These are phyloP conservation scores for Mirounga angustirostris DNA, from an alignment of 2,113 vertebrate genomes.

Conservation along the genomic window DNA sequence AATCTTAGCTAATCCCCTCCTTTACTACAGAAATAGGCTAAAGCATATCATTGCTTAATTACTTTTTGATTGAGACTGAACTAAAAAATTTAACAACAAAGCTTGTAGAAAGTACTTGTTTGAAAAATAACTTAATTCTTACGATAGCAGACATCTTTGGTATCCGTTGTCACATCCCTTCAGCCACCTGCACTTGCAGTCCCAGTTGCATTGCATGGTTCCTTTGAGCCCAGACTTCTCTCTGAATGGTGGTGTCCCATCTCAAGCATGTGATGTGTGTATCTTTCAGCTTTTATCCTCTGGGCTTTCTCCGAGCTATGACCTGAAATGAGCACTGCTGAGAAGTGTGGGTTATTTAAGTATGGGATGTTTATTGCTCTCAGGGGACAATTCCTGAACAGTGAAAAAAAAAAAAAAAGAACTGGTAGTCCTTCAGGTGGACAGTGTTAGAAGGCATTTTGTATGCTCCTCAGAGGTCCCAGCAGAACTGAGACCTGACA, in stretches of 20 bases:
- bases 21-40: background rate
- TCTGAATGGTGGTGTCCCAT: background rate
- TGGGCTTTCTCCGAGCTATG: background rate
- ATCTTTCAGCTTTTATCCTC: background rate
- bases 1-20: background rate
- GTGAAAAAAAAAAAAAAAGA: background rate
- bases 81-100: background rate
- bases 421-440: background rate
- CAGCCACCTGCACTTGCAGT: background rate
- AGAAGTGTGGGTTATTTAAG: background rate
- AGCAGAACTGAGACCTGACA: background rate
- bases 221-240: background rate
- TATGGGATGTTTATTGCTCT: background rate
- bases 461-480: background rate
- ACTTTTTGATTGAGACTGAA: background rate
- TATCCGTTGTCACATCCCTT: background rate
- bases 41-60: background rate
- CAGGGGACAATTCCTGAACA: background rate
- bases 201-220: background rate
- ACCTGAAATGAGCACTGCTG: background rate
- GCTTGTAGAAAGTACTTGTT: background rate
- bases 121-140: background rate
- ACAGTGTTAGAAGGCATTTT: background rate
- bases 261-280: background rate
- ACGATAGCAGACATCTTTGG: background rate